A percentile compares a stretch with the other conserved stretches of the same genome.
These are phyloP conservation scores for Pseudochirops cupreus DNA, from an alignment of 2,797 vertebrate species.

Conservation along the genomic window DNA sequence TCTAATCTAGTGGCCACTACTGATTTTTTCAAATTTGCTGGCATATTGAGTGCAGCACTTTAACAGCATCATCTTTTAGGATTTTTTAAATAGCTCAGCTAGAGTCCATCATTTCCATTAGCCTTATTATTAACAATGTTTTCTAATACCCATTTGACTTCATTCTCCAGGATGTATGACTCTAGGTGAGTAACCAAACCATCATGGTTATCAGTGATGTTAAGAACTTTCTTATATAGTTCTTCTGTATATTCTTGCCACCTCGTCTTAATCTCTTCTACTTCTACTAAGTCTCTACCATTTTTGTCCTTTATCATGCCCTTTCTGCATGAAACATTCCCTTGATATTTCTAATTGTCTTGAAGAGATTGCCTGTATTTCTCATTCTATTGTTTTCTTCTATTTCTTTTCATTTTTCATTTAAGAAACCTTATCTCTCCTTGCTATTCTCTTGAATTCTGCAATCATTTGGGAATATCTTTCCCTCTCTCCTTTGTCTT, in stretches of 20 bases:
- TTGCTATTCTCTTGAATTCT: too few species aligned
- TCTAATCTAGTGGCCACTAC: background rate
- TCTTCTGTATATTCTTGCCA: background rate
- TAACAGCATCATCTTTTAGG: background rate
- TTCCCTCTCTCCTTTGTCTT: too few species aligned
- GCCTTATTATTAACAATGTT: background rate
- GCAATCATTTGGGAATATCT: too few species aligned
- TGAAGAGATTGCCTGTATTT: too few species aligned
- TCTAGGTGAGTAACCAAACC: too few species aligned
- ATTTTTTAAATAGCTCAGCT: background rate
- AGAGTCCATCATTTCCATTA: background rate
- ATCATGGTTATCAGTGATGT: too few species aligned
- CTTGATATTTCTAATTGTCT: background rate
- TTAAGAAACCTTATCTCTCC: too few species aligned
- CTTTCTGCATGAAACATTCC: background rate
- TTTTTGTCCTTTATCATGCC: background rate
- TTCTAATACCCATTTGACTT: background rate
- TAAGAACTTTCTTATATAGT: background rate
- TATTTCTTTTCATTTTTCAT: too few species aligned
- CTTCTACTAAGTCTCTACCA: background rate
- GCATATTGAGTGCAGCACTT: background rate
- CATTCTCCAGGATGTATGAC: background rate
- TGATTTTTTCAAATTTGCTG: background rate
- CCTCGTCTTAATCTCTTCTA: background rate
- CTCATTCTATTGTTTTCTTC: too few species aligned